phyloP scores from a whole-genome alignment of 1,140 invertebrate genomes.

The Drosophila suzukii region DNA sequence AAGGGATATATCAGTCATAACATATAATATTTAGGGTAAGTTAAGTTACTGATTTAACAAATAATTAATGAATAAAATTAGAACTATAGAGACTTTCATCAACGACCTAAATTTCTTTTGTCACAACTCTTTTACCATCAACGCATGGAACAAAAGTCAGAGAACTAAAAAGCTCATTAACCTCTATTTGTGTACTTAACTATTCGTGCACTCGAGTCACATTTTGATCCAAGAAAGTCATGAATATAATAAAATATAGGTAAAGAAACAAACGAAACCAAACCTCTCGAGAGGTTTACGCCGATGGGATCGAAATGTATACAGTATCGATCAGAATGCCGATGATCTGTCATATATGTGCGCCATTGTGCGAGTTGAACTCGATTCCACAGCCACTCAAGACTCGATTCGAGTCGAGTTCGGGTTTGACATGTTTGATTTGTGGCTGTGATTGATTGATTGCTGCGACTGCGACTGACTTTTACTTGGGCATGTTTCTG shows the following conservation, averaged over 20 bases:
- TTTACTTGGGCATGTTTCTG: slow-evolving; percentile 43
- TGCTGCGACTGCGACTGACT: slow-evolving; percentile 62
- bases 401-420: slow-evolving; percentile 36
- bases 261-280: slow-evolving; percentile 31
- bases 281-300: slow-evolving; percentile 41
- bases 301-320: slow-evolving; percentile 25
- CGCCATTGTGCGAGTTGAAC: slow-evolving; percentile 61
- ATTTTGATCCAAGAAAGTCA: slow-evolving; percentile 8
- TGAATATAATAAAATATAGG: slow-evolving; percentile 30
- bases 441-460: slow-evolving; percentile 79
- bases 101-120: background rate
- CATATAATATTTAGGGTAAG: too few relatives aligned
- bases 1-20: too few relatives aligned
- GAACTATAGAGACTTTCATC: background rate
- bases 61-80: background rate
- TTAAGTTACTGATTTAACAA: too few relatives aligned
- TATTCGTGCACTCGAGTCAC: slow-evolving; percentile 54
- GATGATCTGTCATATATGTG: slow-evolving; percentile 72
- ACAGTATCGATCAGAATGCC: slow-evolving; percentile 36
- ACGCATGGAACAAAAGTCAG: background rate
- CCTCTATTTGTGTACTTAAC: slow-evolving; percentile 65
- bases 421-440: slow-evolving; percentile 70
- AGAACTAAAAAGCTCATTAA: slow-evolving; percentile 69
- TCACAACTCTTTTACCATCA: background rate
- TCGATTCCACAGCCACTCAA: slow-evolving; percentile 53